A percentile compares a stretch with the other conserved stretches of the same genome.
Evolutionary conservation across 2,113 vertebrate species (phyloP).

Genomic region (Echinops telfairi): DNA sequence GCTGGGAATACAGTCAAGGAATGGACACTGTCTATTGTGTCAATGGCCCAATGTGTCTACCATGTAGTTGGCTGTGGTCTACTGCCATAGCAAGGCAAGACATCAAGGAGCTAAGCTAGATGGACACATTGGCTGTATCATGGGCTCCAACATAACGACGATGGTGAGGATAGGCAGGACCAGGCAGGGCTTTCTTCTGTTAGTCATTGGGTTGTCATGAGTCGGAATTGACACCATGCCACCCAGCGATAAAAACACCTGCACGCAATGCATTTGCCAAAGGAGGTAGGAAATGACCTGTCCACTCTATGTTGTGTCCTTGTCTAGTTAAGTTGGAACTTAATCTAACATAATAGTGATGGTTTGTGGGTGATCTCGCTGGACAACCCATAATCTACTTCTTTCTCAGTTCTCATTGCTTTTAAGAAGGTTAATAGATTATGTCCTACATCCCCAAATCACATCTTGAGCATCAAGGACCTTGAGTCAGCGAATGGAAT

Average conservation of each 20-base stretch:
- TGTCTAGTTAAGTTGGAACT: constrained; percentile 25
- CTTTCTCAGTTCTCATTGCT: constrained; percentile 51
- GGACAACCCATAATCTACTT: constrained; percentile 13
- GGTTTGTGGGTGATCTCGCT: background rate
- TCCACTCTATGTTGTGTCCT: constrained; percentile 2
- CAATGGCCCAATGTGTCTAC: background rate
- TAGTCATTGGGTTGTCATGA: too few relatives aligned
- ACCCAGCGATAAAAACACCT: too few relatives aligned
- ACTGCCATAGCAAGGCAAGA: constrained; percentile 5
- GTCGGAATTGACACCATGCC: too few relatives aligned
- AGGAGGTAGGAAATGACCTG: constrained; percentile 1
- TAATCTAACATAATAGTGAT: constrained; percentile 14
- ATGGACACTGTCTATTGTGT: background rate
- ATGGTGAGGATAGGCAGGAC: too few relatives aligned
- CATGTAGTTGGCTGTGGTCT: background rate
- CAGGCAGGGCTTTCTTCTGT: too few relatives aligned
- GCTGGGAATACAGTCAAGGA: background rate
- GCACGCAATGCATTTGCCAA: background rate
- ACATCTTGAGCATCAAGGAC: background rate
- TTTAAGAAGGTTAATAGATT: constrained; percentile 7
- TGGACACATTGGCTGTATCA: too few relatives aligned
- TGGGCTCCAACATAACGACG: too few relatives aligned
- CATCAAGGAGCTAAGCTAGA: background rate
- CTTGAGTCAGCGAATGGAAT: background rate
- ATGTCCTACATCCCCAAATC: background rate